Evolutionary conservation across 2,797 vertebrate species (phyloP), one percentile per base, ranked within the genome.

Genomic region (Sarcophilus harrisii): DNA sequence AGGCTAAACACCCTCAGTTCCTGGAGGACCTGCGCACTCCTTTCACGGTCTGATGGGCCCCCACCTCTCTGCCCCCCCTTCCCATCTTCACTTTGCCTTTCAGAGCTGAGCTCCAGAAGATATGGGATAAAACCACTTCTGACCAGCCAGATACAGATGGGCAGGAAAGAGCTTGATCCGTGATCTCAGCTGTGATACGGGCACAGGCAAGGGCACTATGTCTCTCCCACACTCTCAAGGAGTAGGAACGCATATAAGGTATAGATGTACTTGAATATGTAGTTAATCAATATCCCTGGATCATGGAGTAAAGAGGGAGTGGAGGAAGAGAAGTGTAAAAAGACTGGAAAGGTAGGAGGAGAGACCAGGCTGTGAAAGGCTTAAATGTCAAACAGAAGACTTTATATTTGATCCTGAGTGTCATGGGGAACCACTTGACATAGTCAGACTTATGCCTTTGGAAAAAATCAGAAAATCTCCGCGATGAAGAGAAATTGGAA

Each of bases 51-150:
- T 30, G 89, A 92, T 58, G 90, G 57, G 10, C 12, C 89, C 96
- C 96, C 90, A 96, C 57, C 94, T 24, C 93, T 91, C 6, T 3
- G n/a, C 14, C 27, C 92, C 91, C 96, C 57, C 3, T 92, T 89
- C 95, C 59, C 96, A 91, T 96, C 57, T 95, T 28, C 93, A 93
- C 73, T 81, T 81, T 96, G 96, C 97, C 94, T 95, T 90, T 57
- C 58, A 59, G 97, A 97, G 96, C 97, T 91, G 95, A 97, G 93
- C 94, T 66, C 93, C 94, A 57, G 58, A 73, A 95, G 93, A 96
- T 87, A 45, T 90, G 92, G 52, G 95, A 58, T 94, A 91, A 90
- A 92, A 95, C 52, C 49, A 91, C 90, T 9, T 21, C 87, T 96
- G 95, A 81, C 95, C 96, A 94, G 73, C 90, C 57, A n/a, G 21